These are phyloP conservation scores for Daubentonia madagascariensis DNA, from an alignment of 2,113 vertebrate genomes.

Conservation along the genomic window DNA sequence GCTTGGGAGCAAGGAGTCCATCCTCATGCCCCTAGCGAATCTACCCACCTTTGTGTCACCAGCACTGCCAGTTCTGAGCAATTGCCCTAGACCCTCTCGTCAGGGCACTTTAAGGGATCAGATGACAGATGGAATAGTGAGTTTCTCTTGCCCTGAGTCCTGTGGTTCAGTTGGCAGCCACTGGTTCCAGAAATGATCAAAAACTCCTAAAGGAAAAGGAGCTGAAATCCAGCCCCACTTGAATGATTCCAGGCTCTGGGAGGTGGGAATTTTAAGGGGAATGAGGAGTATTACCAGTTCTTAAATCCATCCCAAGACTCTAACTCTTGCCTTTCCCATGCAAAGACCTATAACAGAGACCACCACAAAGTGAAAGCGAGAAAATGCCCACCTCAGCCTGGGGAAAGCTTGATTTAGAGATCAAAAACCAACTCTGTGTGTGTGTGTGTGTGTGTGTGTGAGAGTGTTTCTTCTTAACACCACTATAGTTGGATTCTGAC, in stretches of 20 bases:
- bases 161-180: not conserved
- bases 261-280: not conserved
- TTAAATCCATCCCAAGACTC: not conserved
- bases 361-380: not conserved
- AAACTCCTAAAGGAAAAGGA: not conserved
- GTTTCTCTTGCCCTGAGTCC: not conserved
- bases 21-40: not conserved
- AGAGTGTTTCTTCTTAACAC: not conserved
- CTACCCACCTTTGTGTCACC: not conserved
- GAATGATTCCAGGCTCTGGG: not conserved
- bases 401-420: not conserved
- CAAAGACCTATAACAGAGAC: not conserved
- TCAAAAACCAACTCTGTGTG: not conserved
- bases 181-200: not conserved
- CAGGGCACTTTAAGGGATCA: not conserved
- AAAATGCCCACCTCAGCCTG: not conserved
- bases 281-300: not conserved
- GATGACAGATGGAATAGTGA: not conserved
- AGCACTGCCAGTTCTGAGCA: not conserved
- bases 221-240: not conserved
- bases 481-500: not conserved
- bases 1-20: not conserved
- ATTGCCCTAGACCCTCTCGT: not conserved
- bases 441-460: not conserved
- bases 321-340: not conserved